Conservation (phyloP, 2,888 invertebrate genomes). For the Argyresthia albistria region DNA sequence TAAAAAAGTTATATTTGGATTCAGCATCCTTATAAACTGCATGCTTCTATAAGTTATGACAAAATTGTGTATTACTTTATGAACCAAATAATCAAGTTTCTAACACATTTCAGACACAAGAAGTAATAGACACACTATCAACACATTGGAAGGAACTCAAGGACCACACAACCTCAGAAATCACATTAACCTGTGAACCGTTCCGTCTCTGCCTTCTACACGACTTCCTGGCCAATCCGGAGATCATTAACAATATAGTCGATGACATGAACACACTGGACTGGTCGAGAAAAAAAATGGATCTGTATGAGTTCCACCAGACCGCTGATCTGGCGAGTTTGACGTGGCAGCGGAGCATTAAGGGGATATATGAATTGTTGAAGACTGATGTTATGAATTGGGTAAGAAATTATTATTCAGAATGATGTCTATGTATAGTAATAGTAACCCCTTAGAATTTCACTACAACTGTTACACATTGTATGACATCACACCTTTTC, state of each 20-base stretch:
- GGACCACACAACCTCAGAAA: constrained; percentile 39
- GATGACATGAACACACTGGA: constrained; percentile 78
- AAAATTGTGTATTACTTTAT: too few species aligned
- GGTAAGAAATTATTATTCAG: too few species aligned
- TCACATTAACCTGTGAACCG: constrained; percentile 74
- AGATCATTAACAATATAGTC: constrained; percentile 73
- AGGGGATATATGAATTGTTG: constrained; percentile 75
- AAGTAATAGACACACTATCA: constrained; percentile 44
- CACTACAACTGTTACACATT: too few species aligned
- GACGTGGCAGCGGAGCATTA: constrained; percentile 71
- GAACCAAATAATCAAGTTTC: not conserved
- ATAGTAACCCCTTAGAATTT: too few species aligned
- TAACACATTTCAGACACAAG: constrained; percentile 32
- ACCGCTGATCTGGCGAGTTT: constrained; percentile 78
- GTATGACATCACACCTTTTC: too few species aligned
- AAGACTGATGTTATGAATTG: constrained; percentile 76
- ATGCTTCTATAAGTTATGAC: too few species aligned
- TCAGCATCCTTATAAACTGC: too few species aligned
- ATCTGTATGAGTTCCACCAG: constrained; percentile 91
- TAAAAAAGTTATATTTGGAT: too few species aligned
- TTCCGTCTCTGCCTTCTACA: constrained; percentile 79
- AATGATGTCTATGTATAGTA: too few species aligned
- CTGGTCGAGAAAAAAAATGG: constrained; percentile 86
- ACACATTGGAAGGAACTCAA: constrained; percentile 60
- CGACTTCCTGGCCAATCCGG: constrained; percentile 70